Evolutionary conservation across 2,113 vertebrate species (phyloP).

Genomic region (Salvelinus alpinus): DNA sequence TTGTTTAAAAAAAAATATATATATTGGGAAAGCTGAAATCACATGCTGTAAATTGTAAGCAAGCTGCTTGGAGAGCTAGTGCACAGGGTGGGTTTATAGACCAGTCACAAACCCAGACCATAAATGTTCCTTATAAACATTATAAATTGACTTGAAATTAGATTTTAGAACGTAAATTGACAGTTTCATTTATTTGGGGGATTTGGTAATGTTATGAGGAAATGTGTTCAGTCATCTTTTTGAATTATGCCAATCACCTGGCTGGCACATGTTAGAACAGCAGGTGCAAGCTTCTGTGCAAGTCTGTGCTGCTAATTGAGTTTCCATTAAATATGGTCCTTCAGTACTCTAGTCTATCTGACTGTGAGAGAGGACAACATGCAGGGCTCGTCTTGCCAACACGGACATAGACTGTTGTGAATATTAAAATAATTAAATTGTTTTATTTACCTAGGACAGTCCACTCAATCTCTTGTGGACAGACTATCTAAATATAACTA

Average conservation of each 20-base stretch:
- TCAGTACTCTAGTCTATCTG: conserved; percentile 9
- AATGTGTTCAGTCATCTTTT: conserved; percentile 15
- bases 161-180: not conserved
- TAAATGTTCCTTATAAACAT: not conserved
- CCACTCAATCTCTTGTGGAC: no score
- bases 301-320: conserved; percentile 23
- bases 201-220: not conserved
- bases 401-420: not conserved
- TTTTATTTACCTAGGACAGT: no score
- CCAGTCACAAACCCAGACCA: not conserved
- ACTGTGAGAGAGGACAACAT: conserved; percentile 15
- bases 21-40: not conserved
- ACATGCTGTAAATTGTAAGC: not conserved
- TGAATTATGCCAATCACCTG: conserved; percentile 3
- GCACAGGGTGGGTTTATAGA: not conserved
- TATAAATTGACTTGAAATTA: not conserved
- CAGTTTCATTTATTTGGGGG: not conserved
- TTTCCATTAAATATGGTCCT: conserved; percentile 24
- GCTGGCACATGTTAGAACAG: conserved; percentile 22
- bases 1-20: no score
- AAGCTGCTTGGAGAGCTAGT: not conserved
- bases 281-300: conserved; percentile 2
- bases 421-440: no score
- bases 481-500: no score
- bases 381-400: conserved; percentile 13